Conservation (phyloP, 1,140 invertebrate species). For the Caerostris extrusa region DNA sequence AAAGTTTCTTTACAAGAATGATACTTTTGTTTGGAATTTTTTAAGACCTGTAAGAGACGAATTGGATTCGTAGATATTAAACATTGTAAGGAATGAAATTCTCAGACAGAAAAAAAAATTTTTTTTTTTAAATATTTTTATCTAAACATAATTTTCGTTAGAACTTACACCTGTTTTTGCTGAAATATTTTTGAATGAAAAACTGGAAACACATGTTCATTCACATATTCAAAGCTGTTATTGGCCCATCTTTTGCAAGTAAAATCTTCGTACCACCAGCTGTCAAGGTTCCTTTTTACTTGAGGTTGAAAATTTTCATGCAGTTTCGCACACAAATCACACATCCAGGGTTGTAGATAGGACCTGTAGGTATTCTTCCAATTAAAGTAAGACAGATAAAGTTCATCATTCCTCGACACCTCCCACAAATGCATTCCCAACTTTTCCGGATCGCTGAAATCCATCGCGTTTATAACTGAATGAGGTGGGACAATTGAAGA, state of each 20-base stretch:
- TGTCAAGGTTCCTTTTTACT: conserved; percentile 79
- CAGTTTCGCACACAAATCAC: conserved; percentile 80
- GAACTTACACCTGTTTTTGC: background rate
- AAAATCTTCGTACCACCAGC: conserved; percentile 78
- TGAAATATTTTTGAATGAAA: conserved; percentile 51
- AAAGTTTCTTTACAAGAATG: too few species aligned
- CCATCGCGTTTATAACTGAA: conserved; percentile 78
- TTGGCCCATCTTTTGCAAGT: conserved; percentile 69
- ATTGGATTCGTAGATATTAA: too few species aligned
- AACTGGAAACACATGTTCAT: conserved; percentile 39
- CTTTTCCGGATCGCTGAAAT: conserved; percentile 71
- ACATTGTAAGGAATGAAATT: too few species aligned
- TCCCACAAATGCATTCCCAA: conserved; percentile 75
- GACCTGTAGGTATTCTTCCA: conserved; percentile 71
- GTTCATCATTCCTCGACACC: conserved; percentile 9
- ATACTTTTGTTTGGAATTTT: too few species aligned
- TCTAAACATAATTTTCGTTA: too few species aligned
- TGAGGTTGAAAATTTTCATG: conserved; percentile 81
- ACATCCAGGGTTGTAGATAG: conserved; percentile 79
- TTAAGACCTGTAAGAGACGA: too few species aligned
- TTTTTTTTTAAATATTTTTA: too few species aligned
- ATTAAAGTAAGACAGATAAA: conserved; percentile 69
- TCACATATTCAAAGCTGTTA: conserved; percentile 7
- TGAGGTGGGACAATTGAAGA: conserved; percentile 70
- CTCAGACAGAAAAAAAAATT: too few species aligned